These are phyloP conservation scores for Pangasius krempfi DNA, from an alignment of 2,797 vertebrate genomes.

Conservation along the genomic window DNA sequence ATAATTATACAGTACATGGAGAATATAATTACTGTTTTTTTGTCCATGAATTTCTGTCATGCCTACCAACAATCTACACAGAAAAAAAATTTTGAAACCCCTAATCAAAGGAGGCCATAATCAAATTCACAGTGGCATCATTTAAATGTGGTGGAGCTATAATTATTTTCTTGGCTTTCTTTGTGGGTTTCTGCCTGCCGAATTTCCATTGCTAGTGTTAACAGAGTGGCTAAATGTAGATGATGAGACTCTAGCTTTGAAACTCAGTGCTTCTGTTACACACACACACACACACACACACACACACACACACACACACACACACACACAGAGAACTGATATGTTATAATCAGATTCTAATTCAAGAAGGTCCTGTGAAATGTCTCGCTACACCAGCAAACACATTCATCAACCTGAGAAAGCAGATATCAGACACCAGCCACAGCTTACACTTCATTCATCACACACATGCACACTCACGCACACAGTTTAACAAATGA, in stretches of 20 bases:
- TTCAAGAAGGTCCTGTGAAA: slow-evolving; percentile 56
- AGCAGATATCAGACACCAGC: slow-evolving; percentile 51
- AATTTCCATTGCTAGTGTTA: background rate
- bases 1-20: background rate
- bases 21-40: slow-evolving; percentile 64
- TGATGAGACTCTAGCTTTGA: background rate
- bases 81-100: slow-evolving; percentile 46
- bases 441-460: slow-evolving; percentile 55
- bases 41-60: slow-evolving; percentile 50
- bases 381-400: slow-evolving; percentile 42
- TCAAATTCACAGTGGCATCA: slow-evolving; percentile 55
- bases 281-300: background rate
- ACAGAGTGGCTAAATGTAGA: background rate
- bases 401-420: slow-evolving; percentile 55
- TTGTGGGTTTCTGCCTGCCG: background rate
- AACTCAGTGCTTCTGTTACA: background rate
- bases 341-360: slow-evolving; percentile 45
- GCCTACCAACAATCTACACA: slow-evolving; percentile 58
- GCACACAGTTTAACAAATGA: slow-evolving; percentile 41
- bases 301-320: background rate
- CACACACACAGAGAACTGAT: slow-evolving; percentile 1
- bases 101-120: slow-evolving; percentile 63
- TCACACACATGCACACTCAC: slow-evolving; percentile 52
- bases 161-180: slow-evolving; percentile 20
- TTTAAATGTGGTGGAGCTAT: slow-evolving; percentile 42